Evolutionary conservation across 2,797 vertebrate genomes (phyloP).

Genomic region (Ctenosaura bakeri): DNA sequence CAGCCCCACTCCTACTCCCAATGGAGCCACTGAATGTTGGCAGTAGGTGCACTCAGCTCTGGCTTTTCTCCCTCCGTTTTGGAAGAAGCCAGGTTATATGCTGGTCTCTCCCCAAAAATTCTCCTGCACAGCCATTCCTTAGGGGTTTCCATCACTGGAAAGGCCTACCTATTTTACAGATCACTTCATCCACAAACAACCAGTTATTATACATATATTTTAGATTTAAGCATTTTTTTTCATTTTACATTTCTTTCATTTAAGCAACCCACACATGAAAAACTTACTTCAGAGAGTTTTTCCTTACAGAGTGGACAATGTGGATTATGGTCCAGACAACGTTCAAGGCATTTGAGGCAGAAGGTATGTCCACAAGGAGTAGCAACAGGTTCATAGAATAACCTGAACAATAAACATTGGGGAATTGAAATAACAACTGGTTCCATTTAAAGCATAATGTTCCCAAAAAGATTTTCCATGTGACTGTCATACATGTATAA

Average conservation of each 20-base stretch:
- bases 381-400: conserved; percentile 92
- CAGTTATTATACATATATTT: too few species aligned
- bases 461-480: neutral
- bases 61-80: neutral
- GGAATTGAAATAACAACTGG: conserved; percentile 32
- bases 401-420: conserved; percentile 71
- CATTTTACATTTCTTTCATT: neutral
- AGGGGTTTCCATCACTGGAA: neutral
- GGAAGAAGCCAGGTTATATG: neutral
- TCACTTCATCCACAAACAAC: neutral
- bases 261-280: neutral
- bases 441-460: conserved; percentile 38
- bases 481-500: neutral
- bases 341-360: conserved; percentile 95
- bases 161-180: neutral
- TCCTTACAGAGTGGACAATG: conserved; percentile 95
- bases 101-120: neutral
- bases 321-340: conserved; percentile 92
- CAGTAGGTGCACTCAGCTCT: neutral
- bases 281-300: conserved; percentile 90
- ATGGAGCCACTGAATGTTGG: neutral
- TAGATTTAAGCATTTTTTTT: too few species aligned
- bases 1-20: neutral
- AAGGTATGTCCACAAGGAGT: conserved; percentile 95
- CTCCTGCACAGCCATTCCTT: neutral